Conservation (phyloP, 2,113 vertebrate genomes). For the Synodontis membranacea region DNA sequence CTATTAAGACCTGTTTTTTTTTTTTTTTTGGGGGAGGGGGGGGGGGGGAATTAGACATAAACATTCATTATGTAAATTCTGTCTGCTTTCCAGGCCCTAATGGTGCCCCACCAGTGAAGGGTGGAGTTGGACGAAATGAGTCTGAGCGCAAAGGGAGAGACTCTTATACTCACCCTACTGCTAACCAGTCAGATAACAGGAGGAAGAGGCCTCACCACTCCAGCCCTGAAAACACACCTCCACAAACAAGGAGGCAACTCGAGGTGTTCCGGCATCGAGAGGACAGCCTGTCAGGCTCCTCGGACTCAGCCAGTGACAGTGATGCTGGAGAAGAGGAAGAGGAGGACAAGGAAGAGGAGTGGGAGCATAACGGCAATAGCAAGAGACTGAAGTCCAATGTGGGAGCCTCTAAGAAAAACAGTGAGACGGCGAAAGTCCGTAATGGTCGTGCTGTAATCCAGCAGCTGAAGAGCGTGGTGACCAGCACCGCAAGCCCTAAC, state of each 20-base stretch:
- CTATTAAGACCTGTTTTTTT: neutral
- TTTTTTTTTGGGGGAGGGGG: no score
- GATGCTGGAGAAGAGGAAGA: conserved; percentile 73
- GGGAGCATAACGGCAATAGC: conserved; percentile 60
- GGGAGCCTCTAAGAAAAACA: conserved; percentile 55
- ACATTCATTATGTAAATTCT: neutral
- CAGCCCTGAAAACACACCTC: conserved; percentile 66
- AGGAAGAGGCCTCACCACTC: conserved; percentile 71
- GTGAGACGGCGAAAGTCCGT: conserved; percentile 60
- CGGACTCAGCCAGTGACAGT: conserved; percentile 69
- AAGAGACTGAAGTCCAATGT: conserved; percentile 77
- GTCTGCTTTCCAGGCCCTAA: conserved; percentile 41
- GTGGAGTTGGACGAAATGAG: conserved; percentile 61
- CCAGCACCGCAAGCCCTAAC: conserved; percentile 61
- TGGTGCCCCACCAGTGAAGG: conserved; percentile 63
- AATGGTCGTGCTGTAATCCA: conserved; percentile 76
- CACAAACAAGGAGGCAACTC: conserved; percentile 65
- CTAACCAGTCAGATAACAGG: conserved; percentile 66
- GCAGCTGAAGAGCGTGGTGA: conserved; percentile 64
- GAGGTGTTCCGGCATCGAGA: conserved; percentile 65
- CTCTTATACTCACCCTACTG: conserved; percentile 53
- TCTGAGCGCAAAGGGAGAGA: conserved; percentile 67
- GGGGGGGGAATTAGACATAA: neutral
- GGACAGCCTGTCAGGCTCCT: conserved; percentile 68
- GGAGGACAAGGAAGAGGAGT: conserved; percentile 59